These are phyloP conservation scores for Microdon myrmicae DNA, from an alignment of 2,888 invertebrate genomes.

Conservation along the genomic window DNA sequence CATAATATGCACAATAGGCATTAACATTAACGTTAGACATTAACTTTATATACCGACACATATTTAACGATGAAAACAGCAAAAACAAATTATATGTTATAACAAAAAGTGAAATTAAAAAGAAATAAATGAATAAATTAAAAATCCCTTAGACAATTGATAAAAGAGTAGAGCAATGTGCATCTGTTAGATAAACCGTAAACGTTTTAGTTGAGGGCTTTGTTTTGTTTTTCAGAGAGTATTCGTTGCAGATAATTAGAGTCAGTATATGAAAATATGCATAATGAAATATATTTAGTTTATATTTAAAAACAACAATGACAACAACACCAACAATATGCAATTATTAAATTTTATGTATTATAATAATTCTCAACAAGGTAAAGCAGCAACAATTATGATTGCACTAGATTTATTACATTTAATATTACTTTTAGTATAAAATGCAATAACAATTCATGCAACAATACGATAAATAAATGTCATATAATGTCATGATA, in stretches of 20 bases:
- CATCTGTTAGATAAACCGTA: conserved; percentile 23
- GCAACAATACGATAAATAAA: conserved; percentile 37
- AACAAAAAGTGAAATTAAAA: not conserved
- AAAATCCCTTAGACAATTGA: conserved; percentile 40
- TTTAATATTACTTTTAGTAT: conserved; percentile 48
- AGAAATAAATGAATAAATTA: conserved; percentile 13
- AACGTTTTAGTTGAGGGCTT: conserved; percentile 7
- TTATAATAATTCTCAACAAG: conserved; percentile 44
- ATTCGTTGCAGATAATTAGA: conserved; percentile 15
- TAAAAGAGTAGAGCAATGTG: conserved; percentile 24
- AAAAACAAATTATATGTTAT: not conserved
- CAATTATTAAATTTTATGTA: conserved; percentile 40
- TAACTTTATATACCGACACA: conserved; percentile 11
- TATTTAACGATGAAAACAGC: conserved; percentile 7
- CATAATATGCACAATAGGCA: too few relatives aligned
- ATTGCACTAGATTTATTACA: conserved; percentile 43
- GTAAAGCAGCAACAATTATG: conserved; percentile 23
- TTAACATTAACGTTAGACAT: too few relatives aligned
- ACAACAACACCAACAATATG: too few relatives aligned
- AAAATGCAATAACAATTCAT: conserved; percentile 40
- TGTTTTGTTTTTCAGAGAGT: conserved; percentile 22
- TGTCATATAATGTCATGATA: conserved; percentile 36
- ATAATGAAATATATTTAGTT: conserved; percentile 18
- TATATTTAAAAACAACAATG: conserved; percentile 19
- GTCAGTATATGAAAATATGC: not conserved